These are phyloP conservation scores for Characodon lateralis DNA, from an alignment of 2,797 vertebrate genomes.

Conservation along the genomic window DNA sequence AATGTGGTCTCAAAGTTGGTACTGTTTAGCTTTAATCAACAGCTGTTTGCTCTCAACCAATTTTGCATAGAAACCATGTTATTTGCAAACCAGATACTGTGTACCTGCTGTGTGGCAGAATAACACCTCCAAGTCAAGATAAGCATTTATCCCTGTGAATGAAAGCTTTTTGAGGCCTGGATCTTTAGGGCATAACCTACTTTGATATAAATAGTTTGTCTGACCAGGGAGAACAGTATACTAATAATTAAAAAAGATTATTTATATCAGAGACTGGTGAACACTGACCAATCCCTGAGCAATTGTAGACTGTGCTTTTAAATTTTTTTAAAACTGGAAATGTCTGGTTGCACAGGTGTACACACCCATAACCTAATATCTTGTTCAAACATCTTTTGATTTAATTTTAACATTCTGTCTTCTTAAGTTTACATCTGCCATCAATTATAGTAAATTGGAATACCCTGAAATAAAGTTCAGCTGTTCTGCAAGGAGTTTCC, in stretches of 20 bases:
- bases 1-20: constrained; percentile 3
- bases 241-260: background rate
- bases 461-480: too few relatives aligned
- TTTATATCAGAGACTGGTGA: background rate
- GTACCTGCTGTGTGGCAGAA: constrained; percentile 45
- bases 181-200: constrained; percentile 1
- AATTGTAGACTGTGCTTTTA: background rate
- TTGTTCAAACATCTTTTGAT: background rate
- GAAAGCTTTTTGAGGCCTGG: constrained; percentile 16
- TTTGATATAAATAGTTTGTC: background rate
- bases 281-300: background rate
- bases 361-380: background rate
- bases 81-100: constrained; percentile 31
- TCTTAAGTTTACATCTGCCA: too few relatives aligned
- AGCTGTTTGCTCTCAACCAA: constrained; percentile 26
- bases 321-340: background rate
- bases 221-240: background rate
- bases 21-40: constrained; percentile 3
- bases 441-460: too few relatives aligned
- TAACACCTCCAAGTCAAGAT: constrained; percentile 52
- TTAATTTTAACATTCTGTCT: background rate
- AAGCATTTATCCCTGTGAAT: constrained; percentile 26
- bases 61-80: constrained; percentile 35
- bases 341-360: background rate
- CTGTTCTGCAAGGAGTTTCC: too few relatives aligned